Conservation (phyloP, 2,888 invertebrate species). For the Pollenia labialis region DNA sequence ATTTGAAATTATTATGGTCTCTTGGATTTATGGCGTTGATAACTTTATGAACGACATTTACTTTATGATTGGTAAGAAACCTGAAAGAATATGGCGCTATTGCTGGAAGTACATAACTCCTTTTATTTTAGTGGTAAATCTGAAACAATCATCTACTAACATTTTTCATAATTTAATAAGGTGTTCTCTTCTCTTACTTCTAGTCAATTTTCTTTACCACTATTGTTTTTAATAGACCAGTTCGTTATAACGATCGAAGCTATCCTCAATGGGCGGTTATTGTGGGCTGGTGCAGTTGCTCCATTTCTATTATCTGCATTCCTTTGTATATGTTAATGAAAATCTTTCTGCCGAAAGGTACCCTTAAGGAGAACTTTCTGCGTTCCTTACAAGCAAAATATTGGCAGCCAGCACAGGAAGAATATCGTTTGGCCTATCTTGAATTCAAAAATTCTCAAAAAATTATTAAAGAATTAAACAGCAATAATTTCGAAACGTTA, state of each 20-base stretch:
- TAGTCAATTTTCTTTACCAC: conserved; percentile 88
- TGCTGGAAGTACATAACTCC: conserved; percentile 91
- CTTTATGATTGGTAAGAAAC: conserved; percentile 88
- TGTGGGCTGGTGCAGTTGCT: conserved; percentile 88
- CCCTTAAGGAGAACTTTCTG: conserved; percentile 80
- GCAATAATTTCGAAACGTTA: conserved; percentile 62
- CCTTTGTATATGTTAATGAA: conserved; percentile 88
- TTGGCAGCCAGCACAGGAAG: conserved; percentile 87
- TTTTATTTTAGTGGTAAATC: conserved; percentile 87
- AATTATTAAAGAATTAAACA: conserved; percentile 70
- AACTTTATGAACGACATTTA: conserved; percentile 88
- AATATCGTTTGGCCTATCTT: conserved; percentile 77
- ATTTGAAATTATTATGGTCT: conserved; percentile 91
- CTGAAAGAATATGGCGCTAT: conserved; percentile 88
- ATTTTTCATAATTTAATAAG: conserved; percentile 2
- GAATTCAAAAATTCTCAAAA: conserved; percentile 75
- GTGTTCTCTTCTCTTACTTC: neutral
- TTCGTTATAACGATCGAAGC: conserved; percentile 84
- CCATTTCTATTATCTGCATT: conserved; percentile 90
- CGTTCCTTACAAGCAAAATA: conserved; percentile 82
- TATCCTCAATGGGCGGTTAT: conserved; percentile 87
- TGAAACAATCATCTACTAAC: neutral
- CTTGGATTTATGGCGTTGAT: conserved; percentile 91
- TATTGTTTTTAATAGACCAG: conserved; percentile 86
- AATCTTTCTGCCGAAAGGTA: conserved; percentile 80